Conservation (phyloP, 2,888 invertebrate genomes). For the Troilus luridus region DNA sequence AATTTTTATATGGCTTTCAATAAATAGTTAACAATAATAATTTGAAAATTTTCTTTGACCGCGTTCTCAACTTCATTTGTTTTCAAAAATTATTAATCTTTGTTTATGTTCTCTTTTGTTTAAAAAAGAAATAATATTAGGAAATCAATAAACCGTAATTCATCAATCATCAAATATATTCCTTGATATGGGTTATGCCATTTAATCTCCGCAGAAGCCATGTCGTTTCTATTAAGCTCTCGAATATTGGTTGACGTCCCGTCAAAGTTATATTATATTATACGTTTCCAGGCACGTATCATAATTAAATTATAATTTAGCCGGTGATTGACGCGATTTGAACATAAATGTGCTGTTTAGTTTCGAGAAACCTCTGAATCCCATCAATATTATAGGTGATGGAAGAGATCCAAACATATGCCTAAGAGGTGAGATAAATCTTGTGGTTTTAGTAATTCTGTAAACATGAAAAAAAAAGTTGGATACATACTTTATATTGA, state of each 20-base stretch:
- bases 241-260: neutral
- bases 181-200: neutral
- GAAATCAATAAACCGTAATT: neutral
- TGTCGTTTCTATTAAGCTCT: neutral
- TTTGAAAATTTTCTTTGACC: too few species aligned
- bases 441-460: too few species aligned
- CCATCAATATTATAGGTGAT: neutral
- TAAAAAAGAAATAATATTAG: too few species aligned
- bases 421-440: too few species aligned
- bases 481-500: too few species aligned
- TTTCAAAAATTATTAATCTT: too few species aligned
- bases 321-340: conserved; percentile 6
- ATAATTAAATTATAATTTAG: neutral
- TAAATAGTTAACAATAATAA: too few species aligned
- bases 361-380: neutral
- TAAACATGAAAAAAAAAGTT: too few species aligned
- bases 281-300: neutral
- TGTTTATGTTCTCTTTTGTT: too few species aligned
- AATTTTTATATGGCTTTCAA: too few species aligned
- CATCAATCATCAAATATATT: neutral
- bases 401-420: neutral
- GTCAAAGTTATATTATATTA: neutral
- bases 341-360: neutral
- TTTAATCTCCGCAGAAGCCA: neutral
- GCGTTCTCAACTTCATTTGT: too few species aligned